Percentiles rank a stretch among this genome's conserved stretches.
These are phyloP conservation scores for Pempheris klunzingeri DNA, from an alignment of 2,797 vertebrate genomes.

Conservation along the genomic window DNA sequence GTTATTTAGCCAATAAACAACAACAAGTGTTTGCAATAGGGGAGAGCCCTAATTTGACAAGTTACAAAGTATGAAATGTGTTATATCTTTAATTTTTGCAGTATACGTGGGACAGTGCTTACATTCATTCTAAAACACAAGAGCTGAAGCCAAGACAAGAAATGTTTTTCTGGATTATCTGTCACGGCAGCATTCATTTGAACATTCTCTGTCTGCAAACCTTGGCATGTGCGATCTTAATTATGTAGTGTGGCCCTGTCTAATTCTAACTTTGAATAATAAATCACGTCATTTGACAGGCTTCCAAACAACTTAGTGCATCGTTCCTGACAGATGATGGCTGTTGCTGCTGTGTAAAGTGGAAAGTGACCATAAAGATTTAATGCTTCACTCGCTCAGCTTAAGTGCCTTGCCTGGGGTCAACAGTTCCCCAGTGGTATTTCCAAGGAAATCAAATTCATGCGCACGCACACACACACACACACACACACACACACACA, in stretches of 20 bases:
- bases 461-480: neutral
- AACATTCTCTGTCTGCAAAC: constrained; percentile 19
- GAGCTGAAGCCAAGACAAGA: neutral
- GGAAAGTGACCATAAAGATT: constrained; percentile 79
- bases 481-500: neutral
- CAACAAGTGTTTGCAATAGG: neutral
- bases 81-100: constrained; percentile 15
- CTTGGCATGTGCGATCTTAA: constrained; percentile 26
- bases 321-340: constrained; percentile 69
- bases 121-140: neutral
- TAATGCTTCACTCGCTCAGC: constrained; percentile 73
- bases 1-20: constrained; percentile 41
- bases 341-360: constrained; percentile 68
- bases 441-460: constrained; percentile 58
- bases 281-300: constrained; percentile 62
- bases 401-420: constrained; percentile 75
- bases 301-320: constrained; percentile 65
- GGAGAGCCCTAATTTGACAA: neutral
- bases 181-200: neutral
- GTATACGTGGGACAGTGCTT: neutral
- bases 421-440: constrained; percentile 75
- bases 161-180: constrained; percentile 2
- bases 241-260: constrained; percentile 20
- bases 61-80: neutral
- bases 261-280: constrained; percentile 55